phyloP scores from a whole-genome alignment of 2,888 invertebrate species.

The Agonum fuliginosum region DNA sequence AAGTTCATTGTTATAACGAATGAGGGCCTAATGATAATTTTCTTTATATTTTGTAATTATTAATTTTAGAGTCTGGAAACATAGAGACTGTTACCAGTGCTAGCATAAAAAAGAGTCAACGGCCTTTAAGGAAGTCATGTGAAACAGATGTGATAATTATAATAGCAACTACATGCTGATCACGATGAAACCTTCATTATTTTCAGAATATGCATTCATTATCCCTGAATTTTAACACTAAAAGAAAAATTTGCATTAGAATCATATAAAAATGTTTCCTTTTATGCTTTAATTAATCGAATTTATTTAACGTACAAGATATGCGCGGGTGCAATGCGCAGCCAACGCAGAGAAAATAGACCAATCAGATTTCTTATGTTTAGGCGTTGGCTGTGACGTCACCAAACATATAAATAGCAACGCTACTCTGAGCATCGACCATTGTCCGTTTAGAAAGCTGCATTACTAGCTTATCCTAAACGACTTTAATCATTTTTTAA shows the following conservation, averaged over 20 bases:
- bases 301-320: slow-evolving; percentile 29
- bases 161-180: neutral
- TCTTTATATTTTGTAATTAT: neutral
- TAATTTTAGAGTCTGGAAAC: slow-evolving; percentile 36
- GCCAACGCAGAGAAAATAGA: slow-evolving; percentile 60
- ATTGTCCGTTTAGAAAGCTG: slow-evolving; percentile 61
- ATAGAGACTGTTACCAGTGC: too few species aligned
- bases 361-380: slow-evolving; percentile 73
- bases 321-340: slow-evolving; percentile 49
- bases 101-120: slow-evolving; percentile 47
- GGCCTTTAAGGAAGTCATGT: slow-evolving; percentile 51
- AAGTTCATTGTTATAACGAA: neutral
- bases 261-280: slow-evolving; percentile 10
- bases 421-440: slow-evolving; percentile 72
- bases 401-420: slow-evolving; percentile 76
- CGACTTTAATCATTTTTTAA: slow-evolving; percentile 57
- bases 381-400: slow-evolving; percentile 75
- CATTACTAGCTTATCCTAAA: slow-evolving; percentile 62
- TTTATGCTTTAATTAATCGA: slow-evolving; percentile 38
- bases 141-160: slow-evolving; percentile 42
- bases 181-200: slow-evolving; percentile 13
- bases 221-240: neutral
- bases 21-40: slow-evolving; percentile 14
- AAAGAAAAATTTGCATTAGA: slow-evolving; percentile 2
- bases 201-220: neutral